These are phyloP conservation scores for Amblyraja radiata DNA, from an alignment of 2,797 vertebrate species.

Conservation along the genomic window DNA sequence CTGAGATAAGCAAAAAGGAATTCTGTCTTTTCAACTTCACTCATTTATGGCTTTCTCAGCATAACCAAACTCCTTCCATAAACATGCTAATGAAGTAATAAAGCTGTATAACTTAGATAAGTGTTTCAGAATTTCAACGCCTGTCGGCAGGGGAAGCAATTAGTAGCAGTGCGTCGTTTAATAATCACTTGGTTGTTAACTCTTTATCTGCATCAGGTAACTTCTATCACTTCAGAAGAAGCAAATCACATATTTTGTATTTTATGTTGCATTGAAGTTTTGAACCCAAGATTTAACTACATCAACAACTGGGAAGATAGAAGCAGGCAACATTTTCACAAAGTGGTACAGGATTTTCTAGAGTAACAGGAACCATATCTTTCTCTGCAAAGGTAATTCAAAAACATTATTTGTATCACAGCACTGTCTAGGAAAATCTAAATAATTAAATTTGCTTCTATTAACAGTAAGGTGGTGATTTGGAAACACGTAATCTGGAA, in stretches of 20 bases:
- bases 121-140: constrained; percentile 29
- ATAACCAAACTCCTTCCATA: constrained; percentile 32
- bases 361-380: not conserved
- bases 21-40: constrained; percentile 38
- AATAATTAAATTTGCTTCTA: not conserved
- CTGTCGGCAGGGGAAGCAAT: constrained; percentile 23
- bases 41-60: constrained; percentile 31
- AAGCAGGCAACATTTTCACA: not conserved
- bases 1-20: constrained; percentile 36
- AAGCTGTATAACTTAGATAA: constrained; percentile 37
- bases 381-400: not conserved
- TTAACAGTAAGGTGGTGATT: not conserved
- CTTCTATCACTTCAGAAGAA: not conserved
- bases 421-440: not conserved
- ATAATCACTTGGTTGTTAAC: constrained; percentile 34
- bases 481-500: not conserved
- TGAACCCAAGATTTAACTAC: not conserved
- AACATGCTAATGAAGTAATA: constrained; percentile 39
- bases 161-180: constrained; percentile 19
- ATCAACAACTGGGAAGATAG: not conserved
- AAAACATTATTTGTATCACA: not conserved
- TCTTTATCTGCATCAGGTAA: not conserved
- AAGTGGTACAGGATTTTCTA: not conserved
- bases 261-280: not conserved
- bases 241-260: not conserved